A percentile compares a stretch with the other conserved stretches of the same genome.
These are phyloP conservation scores for Habroteleia sp. DNA, from an alignment of 2,888 invertebrate genomes.

Conservation along the genomic window DNA sequence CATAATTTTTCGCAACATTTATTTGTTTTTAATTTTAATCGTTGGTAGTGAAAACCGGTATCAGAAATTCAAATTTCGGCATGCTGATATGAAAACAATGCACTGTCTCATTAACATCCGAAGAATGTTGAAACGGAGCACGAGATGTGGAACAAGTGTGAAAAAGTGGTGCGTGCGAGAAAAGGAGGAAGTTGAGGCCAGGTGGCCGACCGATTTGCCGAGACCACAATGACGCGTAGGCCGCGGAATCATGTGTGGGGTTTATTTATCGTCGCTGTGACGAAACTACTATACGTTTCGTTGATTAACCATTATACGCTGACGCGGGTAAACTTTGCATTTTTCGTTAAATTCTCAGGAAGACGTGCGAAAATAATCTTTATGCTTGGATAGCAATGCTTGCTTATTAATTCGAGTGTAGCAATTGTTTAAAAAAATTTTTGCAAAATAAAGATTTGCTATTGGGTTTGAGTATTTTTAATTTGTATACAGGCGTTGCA, in stretches of 20 bases:
- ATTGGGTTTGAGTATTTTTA: too few relatives aligned
- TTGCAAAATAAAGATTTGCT: too few relatives aligned
- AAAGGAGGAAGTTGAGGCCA: slow-evolving; percentile 70
- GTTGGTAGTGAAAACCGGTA: too few relatives aligned
- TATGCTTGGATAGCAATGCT: too few relatives aligned
- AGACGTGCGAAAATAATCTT: background rate
- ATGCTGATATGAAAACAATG: too few relatives aligned
- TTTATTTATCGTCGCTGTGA: slow-evolving; percentile 66
- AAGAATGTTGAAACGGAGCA: slow-evolving; percentile 2
- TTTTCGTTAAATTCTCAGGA: background rate
- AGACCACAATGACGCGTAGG: slow-evolving; percentile 75
- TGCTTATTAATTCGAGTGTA: too few relatives aligned
- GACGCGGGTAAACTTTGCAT: slow-evolving; percentile 17
- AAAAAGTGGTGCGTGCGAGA: slow-evolving; percentile 34
- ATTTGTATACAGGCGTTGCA: too few relatives aligned
- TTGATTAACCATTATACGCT: slow-evolving; percentile 47
- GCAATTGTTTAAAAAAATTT: too few relatives aligned
- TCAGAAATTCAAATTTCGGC: too few relatives aligned
- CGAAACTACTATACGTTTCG: slow-evolving; percentile 61
- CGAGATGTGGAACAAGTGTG: slow-evolving; percentile 9
- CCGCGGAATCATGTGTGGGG: slow-evolving; percentile 58
- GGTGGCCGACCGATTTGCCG: slow-evolving; percentile 76
- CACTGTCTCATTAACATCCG: too few relatives aligned
- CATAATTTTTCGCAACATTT: too few relatives aligned
- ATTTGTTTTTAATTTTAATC: too few relatives aligned